Evolutionary conservation across 2,113 vertebrate genomes (phyloP).

Genomic region (Butorides virescens): DNA sequence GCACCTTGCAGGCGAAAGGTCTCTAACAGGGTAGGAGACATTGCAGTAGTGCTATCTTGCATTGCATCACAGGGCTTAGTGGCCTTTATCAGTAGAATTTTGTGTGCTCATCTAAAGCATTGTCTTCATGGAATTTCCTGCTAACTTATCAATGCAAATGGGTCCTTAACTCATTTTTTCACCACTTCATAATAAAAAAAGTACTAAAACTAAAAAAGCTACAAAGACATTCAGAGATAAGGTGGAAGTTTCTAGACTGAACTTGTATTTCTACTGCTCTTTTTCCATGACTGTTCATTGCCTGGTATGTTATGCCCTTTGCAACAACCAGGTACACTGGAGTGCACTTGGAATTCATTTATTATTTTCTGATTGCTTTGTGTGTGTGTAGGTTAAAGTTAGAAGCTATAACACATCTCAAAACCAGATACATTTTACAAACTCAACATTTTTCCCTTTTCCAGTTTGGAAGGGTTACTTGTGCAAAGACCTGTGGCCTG

Average conservation of each 20-base stretch:
- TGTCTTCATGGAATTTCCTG: not conserved
- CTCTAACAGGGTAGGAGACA: not conserved
- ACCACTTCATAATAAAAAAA: not conserved
- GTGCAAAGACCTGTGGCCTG: not conserved
- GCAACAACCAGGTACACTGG: not conserved
- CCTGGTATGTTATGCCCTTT: not conserved
- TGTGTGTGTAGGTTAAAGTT: not conserved
- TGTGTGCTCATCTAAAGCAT: not conserved
- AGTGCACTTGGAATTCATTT: not conserved
- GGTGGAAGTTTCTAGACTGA: not conserved
- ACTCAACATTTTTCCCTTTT: not conserved
- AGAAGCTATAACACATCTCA: not conserved
- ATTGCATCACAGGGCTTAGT: not conserved
- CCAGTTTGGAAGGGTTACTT: not conserved
- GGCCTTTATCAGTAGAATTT: not conserved
- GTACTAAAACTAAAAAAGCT: not conserved
- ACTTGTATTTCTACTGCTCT: not conserved
- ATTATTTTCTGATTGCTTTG: not conserved
- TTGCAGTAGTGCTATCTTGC: not conserved
- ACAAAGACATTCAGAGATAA: not conserved
- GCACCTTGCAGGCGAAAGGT: not conserved
- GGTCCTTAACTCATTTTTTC: not conserved
- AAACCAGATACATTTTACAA: not conserved
- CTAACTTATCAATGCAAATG: not conserved
- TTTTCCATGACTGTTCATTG: not conserved